Base-by-base conservation (phyloP, 1,140 invertebrate genomes). In the Trachymyrmex septentrionalis region DNA sequence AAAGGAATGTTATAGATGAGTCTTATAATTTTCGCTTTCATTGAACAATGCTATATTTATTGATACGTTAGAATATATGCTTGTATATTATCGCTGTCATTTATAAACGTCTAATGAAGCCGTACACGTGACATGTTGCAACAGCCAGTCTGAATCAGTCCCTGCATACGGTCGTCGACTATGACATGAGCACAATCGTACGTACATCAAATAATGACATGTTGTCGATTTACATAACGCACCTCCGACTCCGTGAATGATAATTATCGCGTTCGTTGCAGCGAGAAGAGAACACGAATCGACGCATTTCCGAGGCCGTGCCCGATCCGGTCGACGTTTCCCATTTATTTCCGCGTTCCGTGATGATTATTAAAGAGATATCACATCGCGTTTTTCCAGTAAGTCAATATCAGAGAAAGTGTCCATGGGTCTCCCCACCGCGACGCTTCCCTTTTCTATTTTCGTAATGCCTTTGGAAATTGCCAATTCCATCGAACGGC, bases 221-320 rank as follows among this genome's bases (percentile, higher is more conserved):
- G 77, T 38, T 55, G 30, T 19, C 57, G 64, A 86, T 90, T 89
- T 90, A 77, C 73, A 85, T 89, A 89, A 87, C 67, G 69, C 85
- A 53, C 27, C 64, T 69, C 21, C 21, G 38, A 24, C 50, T 64
- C 27, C 27, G 64, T n/a, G 44, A 38, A 71, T 48, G 16, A 89
- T 59, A 75, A 85, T 87, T 75, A 87, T 55, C n/a, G 27, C 24
- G 44, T 16, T 55, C 64, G 57, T 75, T 73, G 38, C 38, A 53
- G 59, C 72, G 27, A 78, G 44, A 61, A 50, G 27, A 14, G 14
- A 69, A 69, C 63, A 19, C 55, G 55, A 48, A 77, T 85, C 44
- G 14, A 14, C 24, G 55, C 44, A 48, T 77, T 85, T 81, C 21
- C 34, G 67, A 76, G 64, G 21, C 21, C 14, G n/a, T 30, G 34